A percentile compares a stretch with the other conserved stretches of the same genome.
Evolutionary conservation across 2,888 invertebrate species (phyloP).

Genomic region (Drosophila birchii): DNA sequence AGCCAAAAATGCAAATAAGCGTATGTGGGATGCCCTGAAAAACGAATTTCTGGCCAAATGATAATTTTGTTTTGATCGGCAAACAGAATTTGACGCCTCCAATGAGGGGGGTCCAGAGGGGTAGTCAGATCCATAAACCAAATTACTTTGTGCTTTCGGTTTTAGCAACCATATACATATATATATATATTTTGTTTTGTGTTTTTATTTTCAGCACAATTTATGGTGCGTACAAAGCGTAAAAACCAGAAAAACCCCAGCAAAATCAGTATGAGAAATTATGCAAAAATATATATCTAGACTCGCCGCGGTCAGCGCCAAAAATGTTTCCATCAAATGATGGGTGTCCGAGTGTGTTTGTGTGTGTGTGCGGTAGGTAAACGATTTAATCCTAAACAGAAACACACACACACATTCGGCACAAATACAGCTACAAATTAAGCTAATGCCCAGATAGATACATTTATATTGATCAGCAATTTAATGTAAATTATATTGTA

Average conservation of each 20-base stretch:
- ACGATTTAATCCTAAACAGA: constrained; percentile 55
- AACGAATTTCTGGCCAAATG: constrained; percentile 60
- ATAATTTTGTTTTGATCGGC: constrained; percentile 65
- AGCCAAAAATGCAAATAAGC: constrained; percentile 61
- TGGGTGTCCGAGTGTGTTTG: constrained; percentile 3
- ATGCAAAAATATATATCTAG: constrained; percentile 76
- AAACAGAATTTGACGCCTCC: constrained; percentile 57
- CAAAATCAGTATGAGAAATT: constrained; percentile 75
- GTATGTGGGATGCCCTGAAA: constrained; percentile 25
- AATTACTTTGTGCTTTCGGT: constrained; percentile 69
- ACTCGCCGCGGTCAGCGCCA: constrained; percentile 51
- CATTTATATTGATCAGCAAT: constrained; percentile 80
- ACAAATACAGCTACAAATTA: constrained; percentile 65
- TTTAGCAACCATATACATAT: constrained; percentile 10
- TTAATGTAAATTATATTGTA: constrained; percentile 78
- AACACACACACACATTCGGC: constrained; percentile 5
- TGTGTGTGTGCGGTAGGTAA: constrained; percentile 52
- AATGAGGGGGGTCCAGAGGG: neutral
- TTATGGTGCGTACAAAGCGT: constrained; percentile 71
- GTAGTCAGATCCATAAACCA: constrained; percentile 59
- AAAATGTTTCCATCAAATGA: neutral
- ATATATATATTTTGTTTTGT: constrained; percentile 19
- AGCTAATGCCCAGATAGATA: constrained; percentile 73
- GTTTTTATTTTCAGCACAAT: constrained; percentile 68
- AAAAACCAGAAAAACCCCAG: constrained; percentile 68